These are phyloP conservation scores for Synanthedon andrenaeformis DNA, from an alignment of 2,888 invertebrate species.

Conservation along the genomic window DNA sequence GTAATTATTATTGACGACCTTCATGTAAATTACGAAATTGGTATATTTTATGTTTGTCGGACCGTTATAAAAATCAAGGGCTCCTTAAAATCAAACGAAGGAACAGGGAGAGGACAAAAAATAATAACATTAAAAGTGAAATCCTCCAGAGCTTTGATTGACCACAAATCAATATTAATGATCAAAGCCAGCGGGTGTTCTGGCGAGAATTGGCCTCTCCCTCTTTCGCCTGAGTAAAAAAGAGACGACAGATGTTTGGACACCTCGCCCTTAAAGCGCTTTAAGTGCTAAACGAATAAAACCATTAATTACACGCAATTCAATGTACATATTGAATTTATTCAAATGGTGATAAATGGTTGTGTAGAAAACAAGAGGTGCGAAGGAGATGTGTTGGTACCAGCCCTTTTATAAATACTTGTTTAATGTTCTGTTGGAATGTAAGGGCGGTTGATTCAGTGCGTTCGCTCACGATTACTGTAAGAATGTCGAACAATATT, in stretches of 20 bases:
- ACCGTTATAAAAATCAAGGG: constrained; percentile 25
- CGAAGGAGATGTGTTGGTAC: constrained; percentile 30
- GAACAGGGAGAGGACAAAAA: constrained; percentile 33
- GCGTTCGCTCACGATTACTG: constrained; percentile 22
- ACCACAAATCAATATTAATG: constrained; percentile 73
- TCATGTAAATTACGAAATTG: no score
- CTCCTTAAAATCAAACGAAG: constrained; percentile 28
- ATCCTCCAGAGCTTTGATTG: constrained; percentile 67
- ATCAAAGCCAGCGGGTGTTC: constrained; percentile 63
- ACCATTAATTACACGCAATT: constrained; percentile 70
- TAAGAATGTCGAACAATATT: constrained; percentile 1
- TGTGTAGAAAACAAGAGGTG: constrained; percentile 54
- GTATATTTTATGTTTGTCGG: no score
- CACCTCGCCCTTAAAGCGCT: constrained; percentile 67
- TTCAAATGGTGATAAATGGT: constrained; percentile 69
- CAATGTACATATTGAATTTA: constrained; percentile 72
- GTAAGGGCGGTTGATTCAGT: constrained; percentile 34
- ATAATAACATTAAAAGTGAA: constrained; percentile 65
- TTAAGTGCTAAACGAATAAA: constrained; percentile 71
- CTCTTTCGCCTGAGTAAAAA: constrained; percentile 21
- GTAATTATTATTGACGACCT: no score
- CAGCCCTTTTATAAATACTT: constrained; percentile 15
- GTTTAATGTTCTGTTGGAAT: constrained; percentile 31
- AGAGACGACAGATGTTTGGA: constrained; percentile 52
- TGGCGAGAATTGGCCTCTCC: constrained; percentile 29